Evolutionary conservation across 2,797 vertebrate species (phyloP), one percentile per base, ranked within the genome.

Genomic region (Aeoliscus strigatus): DNA sequence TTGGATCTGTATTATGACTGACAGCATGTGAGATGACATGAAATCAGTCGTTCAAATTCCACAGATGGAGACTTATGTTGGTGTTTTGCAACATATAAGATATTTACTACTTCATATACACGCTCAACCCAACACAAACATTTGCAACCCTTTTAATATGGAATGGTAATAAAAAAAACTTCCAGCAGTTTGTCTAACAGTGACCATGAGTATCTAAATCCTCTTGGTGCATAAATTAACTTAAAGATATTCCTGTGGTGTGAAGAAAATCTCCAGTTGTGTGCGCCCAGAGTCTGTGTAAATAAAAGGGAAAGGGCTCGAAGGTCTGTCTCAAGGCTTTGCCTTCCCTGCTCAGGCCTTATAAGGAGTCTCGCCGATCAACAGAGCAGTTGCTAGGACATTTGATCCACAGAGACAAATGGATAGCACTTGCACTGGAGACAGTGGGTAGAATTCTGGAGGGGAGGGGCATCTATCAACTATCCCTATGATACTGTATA

Each of bases 321-420:
- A 70, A 70, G 66, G 62, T 74, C 74, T 63, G 64, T 74, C 72
- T 75, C 68, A 65, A 59, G 73, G 70, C 56, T 76, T 74, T 44
- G 66, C 73, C 80, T 72, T 61, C 62, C 32, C 55, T 45, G 70
- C 68, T 66, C 62, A 65, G 70, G 37, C 87, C 88, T 83, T 87
- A 88, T 87, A 88, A 82, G 87, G 88, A 84, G 76, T 71, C 51
- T 4, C 8, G 32, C 61, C 58, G 72, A 75, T 80, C 74, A 79
- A 68, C 77, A 60, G 63, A 77, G 70, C 68, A 59, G 63, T 64
- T 51, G 12, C 60, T 27, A 39, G 61, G 81, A 87, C 74, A 82
- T 81, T 70, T 85, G 80, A 87, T 83, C 77, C 70, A 67, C 47
- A 24, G 67, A 81, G 75, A 84, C 82, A 88, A 86, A 89, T 81